Conservation (phyloP, 2,888 invertebrate species). For the Pimpla rufipes region DNA sequence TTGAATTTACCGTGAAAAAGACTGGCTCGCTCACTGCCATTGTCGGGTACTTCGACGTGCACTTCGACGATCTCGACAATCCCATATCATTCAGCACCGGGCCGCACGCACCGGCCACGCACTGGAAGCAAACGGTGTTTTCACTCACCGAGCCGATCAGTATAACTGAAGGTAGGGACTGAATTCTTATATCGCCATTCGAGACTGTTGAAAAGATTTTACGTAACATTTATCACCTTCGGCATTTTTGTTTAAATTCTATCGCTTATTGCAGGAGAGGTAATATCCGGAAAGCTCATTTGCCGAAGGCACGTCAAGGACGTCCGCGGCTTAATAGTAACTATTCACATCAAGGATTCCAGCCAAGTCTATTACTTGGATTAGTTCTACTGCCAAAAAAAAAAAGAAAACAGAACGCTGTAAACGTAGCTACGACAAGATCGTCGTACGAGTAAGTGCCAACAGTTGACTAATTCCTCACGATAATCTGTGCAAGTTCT, state of each 20-base stretch:
- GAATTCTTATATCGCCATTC: neutral
- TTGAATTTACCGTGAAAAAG: constrained; percentile 88
- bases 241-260: no score
- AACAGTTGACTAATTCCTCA: constrained; percentile 53
- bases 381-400: constrained; percentile 72
- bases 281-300: constrained; percentile 89
- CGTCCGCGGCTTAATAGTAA: constrained; percentile 91
- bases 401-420: neutral
- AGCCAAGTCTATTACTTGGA: constrained; percentile 83
- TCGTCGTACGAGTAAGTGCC: constrained; percentile 59
- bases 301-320: constrained; percentile 92
- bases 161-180: constrained; percentile 88
- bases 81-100: constrained; percentile 92
- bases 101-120: constrained; percentile 91
- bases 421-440: constrained; percentile 40
- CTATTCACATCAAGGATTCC: constrained; percentile 87
- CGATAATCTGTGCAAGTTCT: constrained; percentile 21
- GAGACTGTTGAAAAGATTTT: neutral
- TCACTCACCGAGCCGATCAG: constrained; percentile 91
- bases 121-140: constrained; percentile 98
- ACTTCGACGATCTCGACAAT: constrained; percentile 91
- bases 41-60: constrained; percentile 96
- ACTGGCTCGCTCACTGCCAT: constrained; percentile 92
- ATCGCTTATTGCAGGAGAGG: constrained; percentile 86
- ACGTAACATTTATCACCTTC: neutral